phyloP scores from a whole-genome alignment of 1,140 invertebrate genomes.

The Tetragnatha versicolor region DNA sequence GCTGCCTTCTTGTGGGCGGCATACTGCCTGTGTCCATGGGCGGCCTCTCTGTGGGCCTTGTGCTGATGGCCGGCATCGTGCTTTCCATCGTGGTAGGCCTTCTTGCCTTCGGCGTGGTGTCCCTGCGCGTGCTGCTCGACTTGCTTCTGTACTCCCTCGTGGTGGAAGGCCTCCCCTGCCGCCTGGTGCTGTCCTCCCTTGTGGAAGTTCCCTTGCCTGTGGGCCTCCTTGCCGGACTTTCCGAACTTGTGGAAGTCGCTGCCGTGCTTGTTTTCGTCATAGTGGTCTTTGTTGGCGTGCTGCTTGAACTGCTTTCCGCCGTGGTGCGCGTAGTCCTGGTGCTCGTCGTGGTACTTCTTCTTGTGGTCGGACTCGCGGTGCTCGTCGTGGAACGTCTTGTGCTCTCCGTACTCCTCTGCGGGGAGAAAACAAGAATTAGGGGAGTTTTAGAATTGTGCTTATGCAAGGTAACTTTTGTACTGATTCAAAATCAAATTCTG shows the following conservation, averaged over 20 bases:
- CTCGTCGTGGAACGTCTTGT: slow-evolving; percentile 58
- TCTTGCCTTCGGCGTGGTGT: slow-evolving; percentile 4
- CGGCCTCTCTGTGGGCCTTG: slow-evolving; percentile 46
- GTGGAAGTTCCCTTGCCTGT: slow-evolving; percentile 22
- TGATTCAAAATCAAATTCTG: too few species aligned
- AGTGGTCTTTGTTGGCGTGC: slow-evolving; percentile 41
- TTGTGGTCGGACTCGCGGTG: slow-evolving; percentile 57
- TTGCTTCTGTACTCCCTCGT: slow-evolving; percentile 10
- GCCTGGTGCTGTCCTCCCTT: slow-evolving; percentile 47
- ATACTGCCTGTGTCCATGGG: slow-evolving; percentile 17
- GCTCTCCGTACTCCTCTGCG: slow-evolving; percentile 58
- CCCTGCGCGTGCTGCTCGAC: slow-evolving; percentile 10
- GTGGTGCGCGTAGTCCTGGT: slow-evolving; percentile 46
- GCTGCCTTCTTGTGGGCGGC: slow-evolving; percentile 1
- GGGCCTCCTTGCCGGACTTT: slow-evolving; percentile 33
- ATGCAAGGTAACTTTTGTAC: too few species aligned
- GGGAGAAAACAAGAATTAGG: slow-evolving; percentile 9
- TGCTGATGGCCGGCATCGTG: slow-evolving; percentile 23
- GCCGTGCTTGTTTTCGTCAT: slow-evolving; percentile 54
- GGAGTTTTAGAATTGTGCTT: too few species aligned
- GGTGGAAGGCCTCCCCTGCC: slow-evolving; percentile 36
- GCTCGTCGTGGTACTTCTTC: slow-evolving; percentile 57
- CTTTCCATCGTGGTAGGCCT: slow-evolving; percentile 24
- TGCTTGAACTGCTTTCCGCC: slow-evolving; percentile 49
- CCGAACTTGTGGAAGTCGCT: slow-evolving; percentile 54